Evolutionary conservation across 1,140 invertebrate genomes (phyloP), one percentile per base, ranked within the genome.

Genomic region (Chlorops oryzae): DNA sequence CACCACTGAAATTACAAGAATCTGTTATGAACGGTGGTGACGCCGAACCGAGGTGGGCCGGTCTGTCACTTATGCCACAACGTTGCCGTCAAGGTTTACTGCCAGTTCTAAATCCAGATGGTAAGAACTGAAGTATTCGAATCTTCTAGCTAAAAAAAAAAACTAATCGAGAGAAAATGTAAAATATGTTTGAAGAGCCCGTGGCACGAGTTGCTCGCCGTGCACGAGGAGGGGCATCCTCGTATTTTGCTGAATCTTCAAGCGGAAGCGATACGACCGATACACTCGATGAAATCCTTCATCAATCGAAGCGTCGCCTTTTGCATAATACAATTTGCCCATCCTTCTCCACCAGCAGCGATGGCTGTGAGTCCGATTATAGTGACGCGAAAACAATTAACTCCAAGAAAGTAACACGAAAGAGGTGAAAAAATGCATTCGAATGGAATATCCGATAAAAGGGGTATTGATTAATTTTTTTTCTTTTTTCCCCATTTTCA

Each of bases 301-400:
- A 7, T 27, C 13, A 3, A 42, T 32, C 21, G 38, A 32, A 32
- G 28, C 15, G 25, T n/a, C n/a, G n/a, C n/a, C n/a, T n/a, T 39
- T 17, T 27, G 34, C 17, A 45, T 48, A 17, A 12, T 18, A 28
- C 15, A 40, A 15, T 41, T 20, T 49, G 22, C 20, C 17, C 21
- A 18, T 44, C 60, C 12, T 64, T 57, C 17, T 56, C 59, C 4
- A 63, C 61, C 15, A 72, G 69, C 28, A 72, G 69, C 49, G 69
- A 72, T 54, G 67, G 69, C 24, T 70, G 65, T 42, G 69, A 72
- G 23, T 72, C 69, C 3, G 67, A 72, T 40, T 55, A 62, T 43
- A 54, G 57, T 1, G 56, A 46, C 6, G 58, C 59, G 10, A 46
- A 54, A 21, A 60, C 57, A 13, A 35, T 34, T 25, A 32, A 32